Percentiles rank a stretch among this genome's conserved stretches.
Conservation (phyloP, 2,888 invertebrate genomes). For the Harmothoe impar region DNA sequence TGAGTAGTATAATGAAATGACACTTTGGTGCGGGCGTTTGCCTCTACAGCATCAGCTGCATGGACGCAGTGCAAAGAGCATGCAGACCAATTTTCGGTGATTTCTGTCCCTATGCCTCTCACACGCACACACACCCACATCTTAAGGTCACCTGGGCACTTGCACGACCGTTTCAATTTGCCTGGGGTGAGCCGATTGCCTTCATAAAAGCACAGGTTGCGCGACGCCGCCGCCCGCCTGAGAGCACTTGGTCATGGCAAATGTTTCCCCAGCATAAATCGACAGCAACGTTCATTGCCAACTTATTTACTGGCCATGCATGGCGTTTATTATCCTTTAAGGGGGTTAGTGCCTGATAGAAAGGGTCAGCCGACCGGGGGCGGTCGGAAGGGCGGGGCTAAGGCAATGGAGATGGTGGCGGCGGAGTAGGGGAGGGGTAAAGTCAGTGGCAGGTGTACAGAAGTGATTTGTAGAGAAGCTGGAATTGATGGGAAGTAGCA, state of each 20-base stretch:
- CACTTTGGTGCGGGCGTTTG: not conserved
- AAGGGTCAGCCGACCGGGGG: not conserved
- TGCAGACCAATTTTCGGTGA: not conserved
- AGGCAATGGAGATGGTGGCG: too few relatives aligned
- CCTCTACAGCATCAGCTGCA: not conserved
- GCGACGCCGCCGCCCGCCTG: not conserved
- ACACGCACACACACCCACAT: too few relatives aligned
- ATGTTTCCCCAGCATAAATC: slow-evolving; percentile 47
- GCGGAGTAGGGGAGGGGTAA: not conserved
- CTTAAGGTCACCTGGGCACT: not conserved
- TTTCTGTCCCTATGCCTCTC: not conserved
- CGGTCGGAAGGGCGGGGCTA: not conserved
- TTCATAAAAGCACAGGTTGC: not conserved
- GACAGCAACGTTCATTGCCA: slow-evolving; percentile 13
- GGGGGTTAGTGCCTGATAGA: not conserved
- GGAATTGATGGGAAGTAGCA: not conserved
- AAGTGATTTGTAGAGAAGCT: not conserved
- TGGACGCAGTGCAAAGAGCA: not conserved
- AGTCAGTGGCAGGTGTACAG: not conserved
- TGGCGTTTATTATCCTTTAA: slow-evolving; percentile 35
- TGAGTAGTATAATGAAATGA: slow-evolving; percentile 51
- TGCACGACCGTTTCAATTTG: not conserved
- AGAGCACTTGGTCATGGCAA: slow-evolving; percentile 36
- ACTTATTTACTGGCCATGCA: slow-evolving; percentile 1
- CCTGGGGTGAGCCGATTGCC: slow-evolving; percentile 19